Evolutionary conservation across 2,797 vertebrate species (phyloP).

Genomic region (Anguilla anguilla): DNA sequence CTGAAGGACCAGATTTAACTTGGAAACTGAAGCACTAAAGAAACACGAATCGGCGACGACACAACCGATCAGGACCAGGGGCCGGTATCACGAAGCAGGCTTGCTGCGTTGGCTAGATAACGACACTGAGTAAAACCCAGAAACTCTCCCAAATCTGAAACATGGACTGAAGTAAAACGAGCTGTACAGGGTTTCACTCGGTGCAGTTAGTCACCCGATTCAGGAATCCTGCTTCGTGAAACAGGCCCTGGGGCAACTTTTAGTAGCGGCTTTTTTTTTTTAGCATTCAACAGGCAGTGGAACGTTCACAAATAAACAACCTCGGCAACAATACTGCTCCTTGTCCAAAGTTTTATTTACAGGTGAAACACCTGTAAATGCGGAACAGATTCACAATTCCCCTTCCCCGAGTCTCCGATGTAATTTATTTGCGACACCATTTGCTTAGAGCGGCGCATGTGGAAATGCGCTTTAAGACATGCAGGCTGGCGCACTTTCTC

Average conservation of each 20-base stretch:
- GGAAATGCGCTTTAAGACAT: background rate
- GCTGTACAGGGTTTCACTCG: no score
- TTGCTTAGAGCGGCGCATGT: background rate
- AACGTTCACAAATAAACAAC: background rate
- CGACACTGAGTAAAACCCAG: no score
- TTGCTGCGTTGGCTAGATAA: no score
- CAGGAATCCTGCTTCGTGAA: no score
- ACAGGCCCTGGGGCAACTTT: background rate
- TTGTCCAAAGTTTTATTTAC: background rate
- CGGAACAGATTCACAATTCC: no score
- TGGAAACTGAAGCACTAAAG: conserved; percentile 20
- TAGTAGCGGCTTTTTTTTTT: background rate
- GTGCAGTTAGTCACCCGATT: no score
- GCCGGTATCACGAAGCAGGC: no score
- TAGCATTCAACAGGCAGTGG: background rate
- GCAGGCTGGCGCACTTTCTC: background rate
- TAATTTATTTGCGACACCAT: background rate
- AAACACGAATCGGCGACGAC: background rate
- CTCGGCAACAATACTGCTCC: background rate
- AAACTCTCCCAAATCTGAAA: no score
- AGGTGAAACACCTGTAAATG: background rate
- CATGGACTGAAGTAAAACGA: no score
- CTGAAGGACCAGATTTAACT: background rate
- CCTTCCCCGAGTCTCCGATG: background rate
- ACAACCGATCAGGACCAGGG: background rate